Percentiles rank a stretch among this genome's conserved stretches.
Conservation (phyloP, 2,113 vertebrate genomes). For the Prochilodus magdalenae region DNA sequence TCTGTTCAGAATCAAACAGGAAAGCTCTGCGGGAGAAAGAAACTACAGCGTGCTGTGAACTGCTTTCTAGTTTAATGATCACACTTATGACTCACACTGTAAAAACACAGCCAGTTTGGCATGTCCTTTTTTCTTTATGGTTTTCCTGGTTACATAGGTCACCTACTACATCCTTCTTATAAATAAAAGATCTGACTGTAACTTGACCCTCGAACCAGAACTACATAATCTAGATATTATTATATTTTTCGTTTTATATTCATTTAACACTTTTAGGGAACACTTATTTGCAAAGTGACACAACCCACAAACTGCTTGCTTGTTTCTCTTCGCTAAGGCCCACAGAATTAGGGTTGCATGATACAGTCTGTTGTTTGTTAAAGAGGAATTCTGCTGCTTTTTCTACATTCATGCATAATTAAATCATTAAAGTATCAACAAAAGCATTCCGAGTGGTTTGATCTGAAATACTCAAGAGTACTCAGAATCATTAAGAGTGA, state of each 20-base stretch:
- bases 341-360: background rate
- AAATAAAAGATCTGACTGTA: background rate
- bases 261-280: background rate
- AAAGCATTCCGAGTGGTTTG: no score
- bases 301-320: background rate
- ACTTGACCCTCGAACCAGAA: background rate
- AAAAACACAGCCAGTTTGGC: slow-evolving; percentile 28
- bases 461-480: no score
- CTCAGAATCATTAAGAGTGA: no score
- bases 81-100: slow-evolving; percentile 19
- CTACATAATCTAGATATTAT: background rate
- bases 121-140: slow-evolving; percentile 17
- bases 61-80: slow-evolving; percentile 39
- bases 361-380: background rate
- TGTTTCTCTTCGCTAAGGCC: background rate
- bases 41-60: slow-evolving; percentile 20
- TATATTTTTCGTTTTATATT: background rate
- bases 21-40: slow-evolving; percentile 27
- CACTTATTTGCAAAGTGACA: background rate
- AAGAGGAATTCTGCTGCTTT: no score
- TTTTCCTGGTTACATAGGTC: slow-evolving; percentile 20
- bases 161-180: background rate
- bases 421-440: no score
- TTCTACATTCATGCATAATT: no score
- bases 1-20: slow-evolving; percentile 22